Base-by-base conservation (phyloP, 2,797 vertebrate genomes). In the Tamandua tetradactyla region DNA sequence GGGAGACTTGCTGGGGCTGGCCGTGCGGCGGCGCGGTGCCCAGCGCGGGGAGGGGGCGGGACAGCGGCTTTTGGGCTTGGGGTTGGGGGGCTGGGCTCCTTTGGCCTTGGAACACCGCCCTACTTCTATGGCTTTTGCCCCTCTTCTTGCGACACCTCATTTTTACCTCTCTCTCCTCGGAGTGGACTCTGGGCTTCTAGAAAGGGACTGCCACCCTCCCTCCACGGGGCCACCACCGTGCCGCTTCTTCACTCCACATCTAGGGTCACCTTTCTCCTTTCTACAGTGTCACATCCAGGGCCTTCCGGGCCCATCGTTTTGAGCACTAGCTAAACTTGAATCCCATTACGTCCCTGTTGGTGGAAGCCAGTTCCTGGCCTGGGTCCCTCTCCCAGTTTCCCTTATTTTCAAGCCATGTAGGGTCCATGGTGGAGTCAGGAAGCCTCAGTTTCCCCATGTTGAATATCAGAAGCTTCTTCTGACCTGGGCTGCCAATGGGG, bases 1-100 rank as follows among this genome's bases (percentile, higher is more conserved):
- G 92, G 71, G 93, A 94, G 94, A 90, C 95, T 94, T 96, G 97
- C 97, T n/a, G 20, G 59, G 93, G 96, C 97, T 96, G 96, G 97
- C 95, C 93, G 27, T 74, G 80, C 7, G 72, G 80, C 7, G 72
- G 93, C 95, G 93, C 82, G 62, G 94, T 2, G 44, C 94, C 91
- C 64, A 32, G 52, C 1, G 59, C 20, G 2, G 42, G 82, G 75
- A 74, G 59, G 83, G 61, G 87, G 87, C 69, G 89, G 93, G 89
- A 55, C 86, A 57, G 89, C 3, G 27, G 66, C 85, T 97, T 66
- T 80, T 20, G 44, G 78, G 52, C 88, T 80, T 40, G 1, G 14
- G 80, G 59, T 44, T n/a, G 61, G 2, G 35, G 47, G 52, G 30
- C 62, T 64, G 91, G 84, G 81, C 72, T 96, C 78, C 69, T 52